Evolutionary conservation across 2,113 vertebrate genomes (phyloP), one percentile per base, ranked within the genome.

Genomic region (Centrocercus urophasianus): DNA sequence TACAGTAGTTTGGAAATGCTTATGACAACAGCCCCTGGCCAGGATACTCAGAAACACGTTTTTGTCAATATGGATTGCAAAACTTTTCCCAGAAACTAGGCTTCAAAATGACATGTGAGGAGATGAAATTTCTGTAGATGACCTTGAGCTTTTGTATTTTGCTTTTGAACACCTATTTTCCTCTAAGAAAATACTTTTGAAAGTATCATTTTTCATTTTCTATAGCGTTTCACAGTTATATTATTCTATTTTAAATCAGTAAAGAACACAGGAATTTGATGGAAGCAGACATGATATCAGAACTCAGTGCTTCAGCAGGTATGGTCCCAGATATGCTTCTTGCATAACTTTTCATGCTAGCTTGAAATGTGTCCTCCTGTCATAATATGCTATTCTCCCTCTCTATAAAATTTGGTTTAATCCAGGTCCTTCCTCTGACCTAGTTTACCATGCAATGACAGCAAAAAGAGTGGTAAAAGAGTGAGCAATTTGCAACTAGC

Each of bases 1-100:
- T 89, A 83, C 79, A 88, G 60, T 69, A 89, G 93, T 93, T 93
- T 91, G 79, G 72, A 92, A 93, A 83, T 76, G 43, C 57, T 93
- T 83, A 91, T 90, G 85, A 94, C 79, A 96, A 89, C 79, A 93
- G 52, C 52, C 86, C 14, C 56, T 91, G 89, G 83, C 71, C 81
- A 89, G 82, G 38, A 86, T 85, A 92, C 54, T 74, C 60, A 63
- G 21, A 89, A 93, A 59, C 81, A 89, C 1, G 0, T 57, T 89
- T 92, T 95, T 83, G 36, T 91, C 69, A 93, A 61, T 83, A 85
- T 66, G 75, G 71, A 27, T 93, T 83, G 38, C 28, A 95, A 42
- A 93, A 80, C 25, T 91, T 88, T 22, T 85, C 87, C 91, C 79
- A 80, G 67, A 93, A 85, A 19, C 38, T 71, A 63, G 60, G 7